These are phyloP conservation scores for Ellobius talpinus DNA, from an alignment of 2,113 vertebrate species.

Conservation along the genomic window DNA sequence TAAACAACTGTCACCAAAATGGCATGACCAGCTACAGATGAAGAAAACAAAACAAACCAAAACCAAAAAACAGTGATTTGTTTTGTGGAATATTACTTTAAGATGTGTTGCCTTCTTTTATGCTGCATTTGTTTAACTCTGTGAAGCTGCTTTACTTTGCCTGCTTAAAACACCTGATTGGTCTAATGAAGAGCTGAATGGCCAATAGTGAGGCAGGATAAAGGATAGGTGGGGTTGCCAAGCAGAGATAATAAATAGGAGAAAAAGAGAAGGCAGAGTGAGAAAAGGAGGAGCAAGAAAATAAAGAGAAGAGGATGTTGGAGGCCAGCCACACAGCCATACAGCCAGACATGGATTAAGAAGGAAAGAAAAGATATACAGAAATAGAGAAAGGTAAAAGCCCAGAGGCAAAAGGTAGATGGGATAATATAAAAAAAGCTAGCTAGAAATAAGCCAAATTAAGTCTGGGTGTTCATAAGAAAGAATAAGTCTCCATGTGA, in stretches of 20 bases:
- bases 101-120: not conserved
- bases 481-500: not conserved
- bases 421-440: not conserved
- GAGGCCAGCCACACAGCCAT: not conserved
- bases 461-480: not conserved
- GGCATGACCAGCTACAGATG: not conserved
- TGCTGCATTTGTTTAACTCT: not conserved
- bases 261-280: not conserved
- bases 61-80: not conserved
- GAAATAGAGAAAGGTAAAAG: not conserved
- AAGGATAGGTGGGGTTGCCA: not conserved
- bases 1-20: conserved; percentile 25
- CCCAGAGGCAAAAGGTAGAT: not conserved
- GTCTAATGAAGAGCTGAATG: not conserved
- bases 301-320: not conserved
- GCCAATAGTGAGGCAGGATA: not conserved
- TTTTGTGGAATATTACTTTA: not conserved
- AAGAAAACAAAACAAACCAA: not conserved
- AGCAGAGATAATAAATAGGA: not conserved
- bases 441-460: not conserved
- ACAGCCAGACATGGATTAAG: not conserved
- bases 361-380: not conserved
- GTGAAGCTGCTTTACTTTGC: not conserved
- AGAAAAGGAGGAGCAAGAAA: not conserved
- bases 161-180: not conserved